Conservation (phyloP, 2,888 invertebrate genomes). For the Notodonta ziczac region DNA sequence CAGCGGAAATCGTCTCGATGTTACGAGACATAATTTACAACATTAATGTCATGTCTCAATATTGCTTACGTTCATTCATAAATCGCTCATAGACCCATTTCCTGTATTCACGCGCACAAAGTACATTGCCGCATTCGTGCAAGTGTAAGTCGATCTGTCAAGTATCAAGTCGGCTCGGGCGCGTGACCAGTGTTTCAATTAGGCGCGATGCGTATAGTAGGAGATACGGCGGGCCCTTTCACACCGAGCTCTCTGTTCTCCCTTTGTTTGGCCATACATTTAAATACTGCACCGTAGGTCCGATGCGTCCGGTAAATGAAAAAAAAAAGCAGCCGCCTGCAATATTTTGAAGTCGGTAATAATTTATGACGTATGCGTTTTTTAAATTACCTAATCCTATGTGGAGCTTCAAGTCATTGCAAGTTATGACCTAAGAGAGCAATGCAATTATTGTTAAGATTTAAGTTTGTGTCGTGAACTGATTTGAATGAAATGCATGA, state of each 20-base stretch:
- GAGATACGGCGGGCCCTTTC: constrained; percentile 66
- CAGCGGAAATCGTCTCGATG: not conserved
- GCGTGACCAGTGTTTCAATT: constrained; percentile 67
- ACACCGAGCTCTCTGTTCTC: constrained; percentile 63
- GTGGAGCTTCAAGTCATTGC: no score
- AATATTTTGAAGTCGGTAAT: constrained; percentile 71
- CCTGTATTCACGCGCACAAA: constrained; percentile 1
- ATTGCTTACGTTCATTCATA: constrained; percentile 7
- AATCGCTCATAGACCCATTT: constrained; percentile 7
- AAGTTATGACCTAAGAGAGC: no score
- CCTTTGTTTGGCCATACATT: constrained; percentile 82
- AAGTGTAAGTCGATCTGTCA: constrained; percentile 13
- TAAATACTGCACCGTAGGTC: constrained; percentile 69
- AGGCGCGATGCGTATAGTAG: constrained; percentile 69
- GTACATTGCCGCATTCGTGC: not conserved
- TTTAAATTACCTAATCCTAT: no score
- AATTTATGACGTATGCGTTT: constrained; percentile 62
- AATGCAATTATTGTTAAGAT: no score
- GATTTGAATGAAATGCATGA: no score
- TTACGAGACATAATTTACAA: constrained; percentile 5
- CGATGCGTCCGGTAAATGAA: constrained; percentile 64
- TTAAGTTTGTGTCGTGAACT: no score
- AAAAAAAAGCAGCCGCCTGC: constrained; percentile 58
- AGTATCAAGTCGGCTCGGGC: constrained; percentile 57
- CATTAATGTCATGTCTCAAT: not conserved